These are phyloP conservation scores for Acronicta alni DNA, from an alignment of 2,888 invertebrate species.

Conservation along the genomic window DNA sequence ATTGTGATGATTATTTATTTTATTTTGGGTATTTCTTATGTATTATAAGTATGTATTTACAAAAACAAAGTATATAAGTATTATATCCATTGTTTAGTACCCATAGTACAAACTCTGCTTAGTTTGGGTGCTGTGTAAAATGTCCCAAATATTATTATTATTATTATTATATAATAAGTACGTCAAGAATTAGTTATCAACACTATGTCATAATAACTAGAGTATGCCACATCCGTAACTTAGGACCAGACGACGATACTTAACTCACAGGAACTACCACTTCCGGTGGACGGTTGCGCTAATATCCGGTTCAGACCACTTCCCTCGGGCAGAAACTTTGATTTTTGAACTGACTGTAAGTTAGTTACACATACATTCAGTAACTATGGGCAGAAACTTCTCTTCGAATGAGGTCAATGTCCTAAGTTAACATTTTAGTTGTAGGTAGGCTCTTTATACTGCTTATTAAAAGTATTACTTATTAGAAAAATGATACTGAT, in stretches of 20 bases:
- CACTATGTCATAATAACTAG: neutral
- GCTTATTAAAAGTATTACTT: too few species aligned
- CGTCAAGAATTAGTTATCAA: too few species aligned
- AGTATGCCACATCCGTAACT: slow-evolving; percentile 32
- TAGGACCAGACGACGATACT: slow-evolving; percentile 29
- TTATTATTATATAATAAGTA: too few species aligned
- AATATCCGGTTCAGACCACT: slow-evolving; percentile 47
- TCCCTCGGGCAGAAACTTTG: slow-evolving; percentile 29
- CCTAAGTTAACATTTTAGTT: neutral
- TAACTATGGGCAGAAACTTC: slow-evolving; percentile 1
- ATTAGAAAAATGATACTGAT: neutral
- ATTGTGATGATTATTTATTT: too few species aligned
- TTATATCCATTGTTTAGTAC: too few species aligned
- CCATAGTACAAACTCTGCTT: too few species aligned
- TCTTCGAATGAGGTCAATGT: neutral
- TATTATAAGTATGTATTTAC: too few species aligned
- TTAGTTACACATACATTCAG: slow-evolving; percentile 21
- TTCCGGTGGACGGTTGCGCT: slow-evolving; percentile 48
- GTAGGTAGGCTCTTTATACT: too few species aligned
- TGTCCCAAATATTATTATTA: too few species aligned
- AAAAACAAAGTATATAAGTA: too few species aligned
- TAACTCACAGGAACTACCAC: slow-evolving; percentile 49
- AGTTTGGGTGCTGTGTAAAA: too few species aligned
- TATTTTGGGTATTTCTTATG: too few species aligned
- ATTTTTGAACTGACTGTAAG: slow-evolving; percentile 45